A percentile compares a stretch with the other conserved stretches of the same genome.
Evolutionary conservation across 2,797 vertebrate genomes (phyloP).

Genomic region (Chrosomus eos): DNA sequence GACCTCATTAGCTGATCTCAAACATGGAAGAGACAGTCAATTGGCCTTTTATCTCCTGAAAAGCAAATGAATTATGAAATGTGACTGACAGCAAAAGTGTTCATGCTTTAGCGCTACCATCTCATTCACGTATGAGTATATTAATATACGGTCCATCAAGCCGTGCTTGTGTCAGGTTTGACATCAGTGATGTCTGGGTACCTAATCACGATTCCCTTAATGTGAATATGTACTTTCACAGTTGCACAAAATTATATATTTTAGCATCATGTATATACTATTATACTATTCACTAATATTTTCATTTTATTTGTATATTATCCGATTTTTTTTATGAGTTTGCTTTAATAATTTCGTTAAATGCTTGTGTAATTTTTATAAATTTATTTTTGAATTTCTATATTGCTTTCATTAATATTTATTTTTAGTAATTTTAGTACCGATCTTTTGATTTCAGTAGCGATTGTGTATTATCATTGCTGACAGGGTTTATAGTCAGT

Average conservation of each 20-base stretch:
- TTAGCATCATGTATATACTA: neutral
- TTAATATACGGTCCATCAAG: neutral
- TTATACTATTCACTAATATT: neutral
- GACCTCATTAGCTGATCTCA: conserved; percentile 28
- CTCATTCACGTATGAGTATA: neutral
- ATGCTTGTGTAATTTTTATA: neutral
- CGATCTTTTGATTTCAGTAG: neutral
- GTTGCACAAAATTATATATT: neutral
- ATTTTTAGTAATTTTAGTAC: neutral
- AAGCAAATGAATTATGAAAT: neutral
- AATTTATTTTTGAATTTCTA: neutral
- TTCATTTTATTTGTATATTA: neutral
- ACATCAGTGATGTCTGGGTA: neutral
- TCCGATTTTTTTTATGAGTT: neutral
- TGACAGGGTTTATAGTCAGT: neutral
- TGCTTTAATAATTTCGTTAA: neutral
- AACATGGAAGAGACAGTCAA: neutral
- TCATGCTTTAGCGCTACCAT: neutral
- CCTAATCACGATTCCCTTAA: neutral
- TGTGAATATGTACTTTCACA: neutral
- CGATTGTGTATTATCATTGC: neutral
- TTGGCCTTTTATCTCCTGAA: neutral
- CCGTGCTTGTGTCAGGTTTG: neutral
- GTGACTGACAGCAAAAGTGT: neutral
- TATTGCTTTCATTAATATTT: neutral